These are phyloP conservation scores for Pampus argenteus DNA, from an alignment of 2,797 vertebrate species.

Conservation along the genomic window DNA sequence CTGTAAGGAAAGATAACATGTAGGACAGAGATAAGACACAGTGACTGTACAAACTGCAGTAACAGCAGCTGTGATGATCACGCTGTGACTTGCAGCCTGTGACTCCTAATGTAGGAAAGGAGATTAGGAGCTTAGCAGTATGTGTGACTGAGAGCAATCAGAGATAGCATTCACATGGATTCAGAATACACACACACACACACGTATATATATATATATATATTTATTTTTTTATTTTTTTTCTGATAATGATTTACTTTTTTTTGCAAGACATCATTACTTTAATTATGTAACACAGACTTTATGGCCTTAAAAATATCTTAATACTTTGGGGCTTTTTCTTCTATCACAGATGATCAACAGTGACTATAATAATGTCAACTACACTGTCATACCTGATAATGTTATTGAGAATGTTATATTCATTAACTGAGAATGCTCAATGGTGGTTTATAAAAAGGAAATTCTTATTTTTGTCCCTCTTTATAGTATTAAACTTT, in stretches of 20 bases:
- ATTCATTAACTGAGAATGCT: too few relatives aligned
- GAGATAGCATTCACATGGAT: slow-evolving; percentile 20
- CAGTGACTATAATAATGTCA: neutral
- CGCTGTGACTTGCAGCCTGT: slow-evolving; percentile 40
- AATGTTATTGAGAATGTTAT: neutral
- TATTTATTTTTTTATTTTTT: too few relatives aligned
- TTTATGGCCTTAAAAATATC: neutral
- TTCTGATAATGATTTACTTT: neutral
- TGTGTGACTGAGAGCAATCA: slow-evolving; percentile 60
- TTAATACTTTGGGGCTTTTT: neutral
- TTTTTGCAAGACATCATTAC: neutral
- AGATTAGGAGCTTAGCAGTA: slow-evolving; percentile 77
- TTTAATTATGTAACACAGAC: neutral
- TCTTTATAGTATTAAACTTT: too few relatives aligned
- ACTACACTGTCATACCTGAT: neutral
- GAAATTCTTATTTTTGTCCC: too few relatives aligned
- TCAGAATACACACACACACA: neutral
- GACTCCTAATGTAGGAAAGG: slow-evolving; percentile 67
- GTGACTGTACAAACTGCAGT: neutral
- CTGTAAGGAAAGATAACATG: too few relatives aligned
- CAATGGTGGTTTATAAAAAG: too few relatives aligned
- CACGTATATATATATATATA: too few relatives aligned
- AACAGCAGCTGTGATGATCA: neutral
- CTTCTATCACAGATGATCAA: neutral
- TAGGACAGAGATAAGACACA: neutral